A percentile compares a stretch with the other conserved stretches of the same genome.
Conservation (phyloP, 2,113 vertebrate genomes). For the Megaleporinus macrocephalus region DNA sequence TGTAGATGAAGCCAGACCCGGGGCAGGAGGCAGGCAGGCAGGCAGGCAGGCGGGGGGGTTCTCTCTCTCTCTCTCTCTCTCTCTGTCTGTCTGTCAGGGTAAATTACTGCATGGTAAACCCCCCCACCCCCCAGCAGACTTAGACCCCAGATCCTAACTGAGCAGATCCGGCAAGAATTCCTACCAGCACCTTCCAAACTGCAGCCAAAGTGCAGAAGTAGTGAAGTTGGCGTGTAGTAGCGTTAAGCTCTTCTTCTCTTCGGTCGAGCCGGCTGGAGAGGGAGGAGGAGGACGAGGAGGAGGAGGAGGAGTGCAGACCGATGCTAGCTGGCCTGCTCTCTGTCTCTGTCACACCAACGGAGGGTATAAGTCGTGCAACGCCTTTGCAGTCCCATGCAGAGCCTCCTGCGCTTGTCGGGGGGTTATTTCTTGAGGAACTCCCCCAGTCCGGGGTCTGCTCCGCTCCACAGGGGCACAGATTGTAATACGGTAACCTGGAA, state of each 20-base stretch:
- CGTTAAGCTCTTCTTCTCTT: constrained; percentile 13
- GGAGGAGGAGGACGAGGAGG: constrained; percentile 43
- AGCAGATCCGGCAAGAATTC: constrained; percentile 54
- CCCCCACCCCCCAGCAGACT: constrained; percentile 62
- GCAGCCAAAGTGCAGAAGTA: background rate
- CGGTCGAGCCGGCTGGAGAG: background rate
- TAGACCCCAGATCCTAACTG: constrained; percentile 49
- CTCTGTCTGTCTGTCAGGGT: too few species aligned
- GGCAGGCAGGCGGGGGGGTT: constrained; percentile 30
- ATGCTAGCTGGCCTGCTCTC: constrained; percentile 67
- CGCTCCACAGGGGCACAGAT: constrained; percentile 64
- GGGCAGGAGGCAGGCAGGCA: background rate
- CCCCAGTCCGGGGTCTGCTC: constrained; percentile 60
- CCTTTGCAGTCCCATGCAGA: constrained; percentile 45
- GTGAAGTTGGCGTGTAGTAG: background rate
- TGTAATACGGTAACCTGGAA: constrained; percentile 73
- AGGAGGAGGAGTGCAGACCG: constrained; percentile 66
- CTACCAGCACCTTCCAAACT: background rate
- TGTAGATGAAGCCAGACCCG: too few species aligned
- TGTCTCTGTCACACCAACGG: constrained; percentile 71
- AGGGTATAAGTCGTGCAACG: constrained; percentile 55
- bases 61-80: too few species aligned
- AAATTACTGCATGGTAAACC: constrained; percentile 56
- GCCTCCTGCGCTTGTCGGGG: constrained; percentile 30
- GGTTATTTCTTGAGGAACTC: constrained; percentile 57